Evolutionary conservation across 2,797 vertebrate species (phyloP).

Genomic region (Lagorchestes hirsutus): DNA sequence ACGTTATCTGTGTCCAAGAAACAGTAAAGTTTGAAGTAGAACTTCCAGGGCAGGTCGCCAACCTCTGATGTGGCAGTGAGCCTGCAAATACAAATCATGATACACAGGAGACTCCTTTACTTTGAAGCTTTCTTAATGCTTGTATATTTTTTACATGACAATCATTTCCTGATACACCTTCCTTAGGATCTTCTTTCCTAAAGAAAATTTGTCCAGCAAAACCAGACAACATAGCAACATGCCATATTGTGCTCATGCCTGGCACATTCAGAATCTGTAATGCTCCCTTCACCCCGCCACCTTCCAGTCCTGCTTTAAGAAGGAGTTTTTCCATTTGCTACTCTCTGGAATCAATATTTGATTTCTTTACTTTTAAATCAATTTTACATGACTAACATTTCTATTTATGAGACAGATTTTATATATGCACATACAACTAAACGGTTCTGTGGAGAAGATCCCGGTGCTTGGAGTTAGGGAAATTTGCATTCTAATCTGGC

Average conservation of each 20-base stretch:
- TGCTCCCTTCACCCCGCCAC: not conserved
- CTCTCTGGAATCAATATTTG: not conserved
- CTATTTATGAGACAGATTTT: not conserved
- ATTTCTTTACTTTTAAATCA: not conserved
- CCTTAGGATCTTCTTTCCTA: not conserved
- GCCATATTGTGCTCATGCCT: not conserved
- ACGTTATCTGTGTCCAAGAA: slow-evolving; percentile 95
- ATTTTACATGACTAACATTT: not conserved
- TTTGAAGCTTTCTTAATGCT: not conserved
- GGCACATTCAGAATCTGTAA: not conserved
- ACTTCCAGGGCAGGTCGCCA: slow-evolving; percentile 92
- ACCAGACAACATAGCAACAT: not conserved
- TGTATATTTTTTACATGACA: not conserved
- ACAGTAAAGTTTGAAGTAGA: slow-evolving; percentile 99
- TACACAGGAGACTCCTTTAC: not conserved
- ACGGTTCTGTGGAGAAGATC: not conserved
- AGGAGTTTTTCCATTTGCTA: not conserved
- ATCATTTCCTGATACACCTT: not conserved
- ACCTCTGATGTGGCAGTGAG: slow-evolving; percentile 89
- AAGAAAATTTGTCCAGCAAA: not conserved
- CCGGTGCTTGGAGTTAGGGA: not conserved
- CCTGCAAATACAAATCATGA: slow-evolving; percentile 80
- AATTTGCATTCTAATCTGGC: not conserved
- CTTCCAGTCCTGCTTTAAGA: not conserved
- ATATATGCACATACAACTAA: not conserved